phyloP scores from a whole-genome alignment of 1,140 invertebrate genomes.

The Penaeus chinensis region DNA sequence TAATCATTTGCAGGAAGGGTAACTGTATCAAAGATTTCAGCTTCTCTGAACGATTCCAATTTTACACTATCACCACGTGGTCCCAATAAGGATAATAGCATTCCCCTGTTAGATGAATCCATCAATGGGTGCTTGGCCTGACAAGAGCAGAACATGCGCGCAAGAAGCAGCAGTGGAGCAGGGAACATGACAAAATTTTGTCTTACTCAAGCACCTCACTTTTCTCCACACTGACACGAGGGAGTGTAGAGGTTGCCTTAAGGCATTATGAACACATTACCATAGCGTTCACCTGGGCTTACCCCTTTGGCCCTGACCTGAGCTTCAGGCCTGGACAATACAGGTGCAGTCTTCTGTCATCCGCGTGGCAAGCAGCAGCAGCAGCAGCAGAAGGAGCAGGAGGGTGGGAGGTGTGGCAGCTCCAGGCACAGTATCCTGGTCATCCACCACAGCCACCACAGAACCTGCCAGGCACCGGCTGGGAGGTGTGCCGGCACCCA shows the following conservation, averaged over 20 bases:
- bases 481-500: slow-evolving; percentile 38
- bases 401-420: slow-evolving; percentile 32
- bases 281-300: slow-evolving; percentile 60
- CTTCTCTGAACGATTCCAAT: slow-evolving; percentile 58
- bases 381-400: slow-evolving; percentile 43
- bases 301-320: slow-evolving; percentile 59
- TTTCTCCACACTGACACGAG: slow-evolving; percentile 60
- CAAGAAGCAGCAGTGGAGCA: slow-evolving; percentile 61
- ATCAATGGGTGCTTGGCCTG: slow-evolving; percentile 61
- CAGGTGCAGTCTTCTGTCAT: slow-evolving; percentile 57
- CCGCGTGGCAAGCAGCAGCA: slow-evolving; percentile 56
- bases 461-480: slow-evolving; percentile 32
- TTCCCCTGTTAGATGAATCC: slow-evolving; percentile 61
- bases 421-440: slow-evolving; percentile 35
- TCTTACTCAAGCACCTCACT: slow-evolving; percentile 62
- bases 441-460: slow-evolving; percentile 43
- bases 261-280: slow-evolving; percentile 62
- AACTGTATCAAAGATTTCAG: slow-evolving; percentile 64
- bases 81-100: slow-evolving; percentile 64
- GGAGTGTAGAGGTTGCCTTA: slow-evolving; percentile 60
- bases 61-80: slow-evolving; percentile 64
- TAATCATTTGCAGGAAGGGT: slow-evolving; percentile 63
- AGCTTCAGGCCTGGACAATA: slow-evolving; percentile 54
- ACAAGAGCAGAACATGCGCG: slow-evolving; percentile 61
- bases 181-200: slow-evolving; percentile 61